Evolutionary conservation across 2,888 invertebrate species (phyloP).

Genomic region (Andrena bucephala): DNA sequence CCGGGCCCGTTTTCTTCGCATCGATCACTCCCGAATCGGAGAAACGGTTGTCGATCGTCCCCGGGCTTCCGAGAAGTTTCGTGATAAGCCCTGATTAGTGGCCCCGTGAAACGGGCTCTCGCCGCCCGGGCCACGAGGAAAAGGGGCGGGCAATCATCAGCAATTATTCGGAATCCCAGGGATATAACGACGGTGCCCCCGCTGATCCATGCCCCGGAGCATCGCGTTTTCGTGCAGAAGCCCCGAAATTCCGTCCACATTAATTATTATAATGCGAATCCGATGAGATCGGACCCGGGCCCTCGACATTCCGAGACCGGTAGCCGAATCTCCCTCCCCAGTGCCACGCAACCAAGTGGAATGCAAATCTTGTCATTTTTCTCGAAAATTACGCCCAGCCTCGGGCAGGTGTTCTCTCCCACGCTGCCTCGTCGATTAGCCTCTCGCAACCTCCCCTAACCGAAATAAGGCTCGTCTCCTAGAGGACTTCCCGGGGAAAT

Average conservation of each 20-base stretch:
- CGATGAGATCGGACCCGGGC: constrained; percentile 51
- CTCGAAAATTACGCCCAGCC: background rate
- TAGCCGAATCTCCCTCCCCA: constrained; percentile 32
- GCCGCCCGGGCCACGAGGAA: constrained; percentile 6
- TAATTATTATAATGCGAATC: constrained; percentile 69
- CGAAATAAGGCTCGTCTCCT: background rate
- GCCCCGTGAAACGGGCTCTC: constrained; percentile 40
- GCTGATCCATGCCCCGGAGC: constrained; percentile 75
- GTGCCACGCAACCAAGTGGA: constrained; percentile 33
- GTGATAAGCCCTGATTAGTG: constrained; percentile 67
- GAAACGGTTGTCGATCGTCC: constrained; percentile 40
- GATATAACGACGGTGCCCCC: constrained; percentile 75
- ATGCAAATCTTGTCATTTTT: constrained; percentile 50
- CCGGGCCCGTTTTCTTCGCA: background rate
- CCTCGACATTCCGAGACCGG: constrained; percentile 42
- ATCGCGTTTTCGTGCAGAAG: constrained; percentile 75
- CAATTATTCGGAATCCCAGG: constrained; percentile 76
- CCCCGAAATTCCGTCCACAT: constrained; percentile 62
- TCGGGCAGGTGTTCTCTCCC: background rate
- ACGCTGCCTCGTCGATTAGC: background rate
- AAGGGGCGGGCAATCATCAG: constrained; percentile 72
- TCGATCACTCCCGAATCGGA: constrained; percentile 41
- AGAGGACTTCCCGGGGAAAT: background rate
- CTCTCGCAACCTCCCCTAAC: background rate
- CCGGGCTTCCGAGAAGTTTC: constrained; percentile 66